phyloP scores from a whole-genome alignment of 2,888 invertebrate species.

The Netelia virgata region DNA sequence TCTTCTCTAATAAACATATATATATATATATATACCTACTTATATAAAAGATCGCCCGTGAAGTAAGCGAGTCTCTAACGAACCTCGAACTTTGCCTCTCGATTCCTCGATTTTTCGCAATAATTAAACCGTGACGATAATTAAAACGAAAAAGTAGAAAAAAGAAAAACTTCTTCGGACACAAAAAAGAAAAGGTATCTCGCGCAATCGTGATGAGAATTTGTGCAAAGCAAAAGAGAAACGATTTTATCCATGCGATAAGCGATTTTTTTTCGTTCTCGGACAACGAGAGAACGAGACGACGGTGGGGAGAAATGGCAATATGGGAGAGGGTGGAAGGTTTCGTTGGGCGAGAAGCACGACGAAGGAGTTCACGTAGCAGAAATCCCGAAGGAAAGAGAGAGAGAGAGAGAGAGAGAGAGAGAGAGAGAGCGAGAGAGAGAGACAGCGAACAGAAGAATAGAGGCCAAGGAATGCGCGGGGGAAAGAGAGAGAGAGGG shows the following conservation, averaged over 20 bases:
- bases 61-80: not conserved
- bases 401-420: slow-evolving; percentile 26
- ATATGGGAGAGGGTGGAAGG: not conserved
- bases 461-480: slow-evolving; percentile 18
- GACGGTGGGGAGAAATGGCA: not conserved
- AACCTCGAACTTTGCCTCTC: not conserved
- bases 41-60: not conserved
- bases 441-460: slow-evolving; percentile 30
- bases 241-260: slow-evolving; percentile 16
- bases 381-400: slow-evolving; percentile 40
- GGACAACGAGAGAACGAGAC: not conserved
- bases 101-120: not conserved
- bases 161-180: not conserved
- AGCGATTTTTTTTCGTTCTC: slow-evolving; percentile 18
- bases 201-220: slow-evolving; percentile 8
- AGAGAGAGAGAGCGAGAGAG: not conserved
- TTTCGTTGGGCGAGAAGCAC: slow-evolving; percentile 35
- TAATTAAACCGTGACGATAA: not conserved
- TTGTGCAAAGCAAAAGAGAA: slow-evolving; percentile 4
- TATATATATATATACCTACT: not conserved
- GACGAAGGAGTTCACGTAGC: slow-evolving; percentile 23
- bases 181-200: slow-evolving; percentile 5
- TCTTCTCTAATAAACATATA: not conserved
- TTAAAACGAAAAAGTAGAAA: not conserved
- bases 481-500: slow-evolving; percentile 22